Evolutionary conservation across 2,888 invertebrate species (phyloP).

Genomic region (Ditylenchus weischeri): DNA sequence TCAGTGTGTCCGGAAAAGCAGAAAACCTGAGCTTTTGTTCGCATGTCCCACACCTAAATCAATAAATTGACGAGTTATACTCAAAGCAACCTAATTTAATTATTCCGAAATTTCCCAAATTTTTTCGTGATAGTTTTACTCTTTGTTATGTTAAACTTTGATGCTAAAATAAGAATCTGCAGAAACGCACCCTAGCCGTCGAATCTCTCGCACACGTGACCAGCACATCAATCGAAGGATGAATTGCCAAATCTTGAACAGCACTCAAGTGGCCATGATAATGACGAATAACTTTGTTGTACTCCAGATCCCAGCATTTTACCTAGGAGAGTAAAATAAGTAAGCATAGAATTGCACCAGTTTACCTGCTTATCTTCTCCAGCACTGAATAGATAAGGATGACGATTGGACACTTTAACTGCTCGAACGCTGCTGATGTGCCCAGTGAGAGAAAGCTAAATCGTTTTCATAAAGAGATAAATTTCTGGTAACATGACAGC

Average conservation of each 20-base stretch:
- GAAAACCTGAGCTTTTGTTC: slow-evolving; percentile 96
- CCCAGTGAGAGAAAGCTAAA: slow-evolving; percentile 83
- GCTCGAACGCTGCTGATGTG: slow-evolving; percentile 97
- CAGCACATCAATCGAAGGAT: slow-evolving; percentile 90
- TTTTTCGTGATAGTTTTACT: not conserved
- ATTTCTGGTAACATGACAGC: not conserved
- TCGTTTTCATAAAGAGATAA: not conserved
- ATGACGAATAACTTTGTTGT: slow-evolving; percentile 86
- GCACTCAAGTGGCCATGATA: slow-evolving; percentile 98
- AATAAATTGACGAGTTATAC: not conserved
- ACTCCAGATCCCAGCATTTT: slow-evolving; percentile 99
- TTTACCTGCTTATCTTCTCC: slow-evolving; percentile 86
- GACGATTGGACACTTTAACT: slow-evolving; percentile 83
- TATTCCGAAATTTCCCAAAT: too few relatives aligned
- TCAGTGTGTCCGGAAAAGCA: slow-evolving; percentile 92
- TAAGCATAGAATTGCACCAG: slow-evolving; percentile 4
- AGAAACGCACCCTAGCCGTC: slow-evolving; percentile 71
- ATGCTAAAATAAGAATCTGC: not conserved
- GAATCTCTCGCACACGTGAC: slow-evolving; percentile 91
- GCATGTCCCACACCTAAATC: slow-evolving; percentile 86
- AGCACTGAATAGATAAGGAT: slow-evolving; percentile 96
- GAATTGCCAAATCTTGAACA: slow-evolving; percentile 81
- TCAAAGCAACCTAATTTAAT: too few relatives aligned
- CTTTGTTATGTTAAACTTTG: not conserved
- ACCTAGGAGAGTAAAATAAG: slow-evolving; percentile 63